phyloP scores from a whole-genome alignment of 2,888 invertebrate genomes.

The Anthrax anthrax region DNA sequence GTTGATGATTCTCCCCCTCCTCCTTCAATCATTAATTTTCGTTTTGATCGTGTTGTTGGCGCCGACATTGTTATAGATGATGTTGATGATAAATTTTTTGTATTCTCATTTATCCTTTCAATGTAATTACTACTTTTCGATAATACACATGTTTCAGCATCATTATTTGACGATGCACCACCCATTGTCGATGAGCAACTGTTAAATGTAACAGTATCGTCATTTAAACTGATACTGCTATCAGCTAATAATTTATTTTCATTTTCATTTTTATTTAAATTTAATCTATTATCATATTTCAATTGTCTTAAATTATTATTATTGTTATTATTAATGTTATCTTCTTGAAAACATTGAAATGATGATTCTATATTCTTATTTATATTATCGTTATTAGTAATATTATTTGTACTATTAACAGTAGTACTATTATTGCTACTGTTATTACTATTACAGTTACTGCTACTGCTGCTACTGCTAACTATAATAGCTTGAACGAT shows the following conservation, averaged over 20 bases:
- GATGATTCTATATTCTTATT: neutral
- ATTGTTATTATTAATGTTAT: neutral
- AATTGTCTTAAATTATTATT: neutral
- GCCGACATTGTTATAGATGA: conserved; percentile 12
- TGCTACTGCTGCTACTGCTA: no score
- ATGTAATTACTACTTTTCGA: conserved; percentile 9
- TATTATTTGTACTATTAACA: neutral
- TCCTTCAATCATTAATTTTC: conserved; percentile 9
- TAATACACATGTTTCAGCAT: conserved; percentile 11
- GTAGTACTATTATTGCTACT: neutral
- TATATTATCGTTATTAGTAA: neutral
- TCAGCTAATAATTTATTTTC: neutral
- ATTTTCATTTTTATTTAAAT: neutral
- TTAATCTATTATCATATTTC: no score
- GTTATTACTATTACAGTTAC: no score
- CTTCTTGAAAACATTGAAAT: neutral
- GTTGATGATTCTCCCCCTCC: conserved; percentile 9
- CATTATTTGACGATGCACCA: conserved; percentile 10
- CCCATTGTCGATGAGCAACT: conserved; percentile 7
- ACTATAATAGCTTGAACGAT: no score
- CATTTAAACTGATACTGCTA: neutral
- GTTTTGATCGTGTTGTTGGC: conserved; percentile 11
- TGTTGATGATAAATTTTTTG: conserved; percentile 2
- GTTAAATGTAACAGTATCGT: neutral
- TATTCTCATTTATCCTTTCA: conserved; percentile 5